Conservation (phyloP, 2,113 vertebrate genomes). For the Sardina pilchardus region DNA sequence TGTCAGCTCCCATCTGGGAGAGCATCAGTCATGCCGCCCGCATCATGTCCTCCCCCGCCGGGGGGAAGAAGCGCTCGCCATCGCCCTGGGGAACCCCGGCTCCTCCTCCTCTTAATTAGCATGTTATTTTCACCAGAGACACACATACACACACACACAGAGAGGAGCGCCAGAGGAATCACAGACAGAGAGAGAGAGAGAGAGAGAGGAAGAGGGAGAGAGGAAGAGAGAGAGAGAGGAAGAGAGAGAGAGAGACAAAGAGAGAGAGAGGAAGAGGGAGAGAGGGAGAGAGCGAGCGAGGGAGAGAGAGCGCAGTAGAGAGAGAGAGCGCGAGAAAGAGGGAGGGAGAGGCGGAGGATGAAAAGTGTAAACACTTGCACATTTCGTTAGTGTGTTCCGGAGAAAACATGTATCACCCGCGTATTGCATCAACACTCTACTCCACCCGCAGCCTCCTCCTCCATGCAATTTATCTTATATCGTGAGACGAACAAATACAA, state of each 20-base stretch:
- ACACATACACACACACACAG: conserved; percentile 59
- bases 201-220: conserved; percentile 7
- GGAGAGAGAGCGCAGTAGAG: conserved; percentile 13
- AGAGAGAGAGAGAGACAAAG: conserved; percentile 19
- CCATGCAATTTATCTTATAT: no score
- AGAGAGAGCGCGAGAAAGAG: no score
- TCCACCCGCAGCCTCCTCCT: no score
- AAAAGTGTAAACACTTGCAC: not conserved
- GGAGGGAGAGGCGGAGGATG: no score
- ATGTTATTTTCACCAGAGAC: conserved; percentile 89
- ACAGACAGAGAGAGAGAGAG: not conserved
- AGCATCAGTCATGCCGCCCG: conserved; percentile 72
- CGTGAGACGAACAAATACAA: no score
- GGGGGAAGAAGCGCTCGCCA: not conserved
- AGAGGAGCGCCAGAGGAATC: not conserved
- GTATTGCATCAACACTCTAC: no score
- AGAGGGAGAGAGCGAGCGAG: not conserved
- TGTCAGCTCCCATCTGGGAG: conserved; percentile 68
- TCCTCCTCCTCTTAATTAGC: conserved; percentile 93
- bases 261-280: conserved; percentile 19
- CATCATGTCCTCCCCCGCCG: conserved; percentile 40
- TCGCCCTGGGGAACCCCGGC: conserved; percentile 82
- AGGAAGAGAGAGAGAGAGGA: conserved; percentile 17
- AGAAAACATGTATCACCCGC: no score
- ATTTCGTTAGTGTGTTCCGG: no score